Conservation (phyloP, 2,113 vertebrate species). For the Parus major region DNA sequence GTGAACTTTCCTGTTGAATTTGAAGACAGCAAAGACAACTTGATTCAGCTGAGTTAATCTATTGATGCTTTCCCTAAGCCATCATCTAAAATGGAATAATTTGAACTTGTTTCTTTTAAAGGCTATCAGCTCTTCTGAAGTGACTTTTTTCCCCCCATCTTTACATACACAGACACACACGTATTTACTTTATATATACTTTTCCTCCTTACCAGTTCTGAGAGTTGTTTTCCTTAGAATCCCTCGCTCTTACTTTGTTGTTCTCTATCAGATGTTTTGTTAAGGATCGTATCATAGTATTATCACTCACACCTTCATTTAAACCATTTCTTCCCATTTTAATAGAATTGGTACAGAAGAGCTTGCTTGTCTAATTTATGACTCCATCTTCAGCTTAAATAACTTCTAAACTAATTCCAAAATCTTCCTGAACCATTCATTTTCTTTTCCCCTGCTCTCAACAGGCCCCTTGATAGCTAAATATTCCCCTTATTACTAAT, state of each 20-base stretch:
- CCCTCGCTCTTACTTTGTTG: neutral
- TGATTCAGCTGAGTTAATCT: neutral
- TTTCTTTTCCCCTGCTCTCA: neutral
- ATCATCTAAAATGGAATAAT: neutral
- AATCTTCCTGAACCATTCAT: neutral
- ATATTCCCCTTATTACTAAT: neutral
- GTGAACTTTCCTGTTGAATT: neutral
- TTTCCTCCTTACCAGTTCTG: neutral
- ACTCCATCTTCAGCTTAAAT: neutral
- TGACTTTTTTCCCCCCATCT: fast-evolving
- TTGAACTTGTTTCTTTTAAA: neutral
- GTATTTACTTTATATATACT: neutral
- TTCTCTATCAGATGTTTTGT: neutral
- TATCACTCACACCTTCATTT: neutral
- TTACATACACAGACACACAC: too few species aligned
- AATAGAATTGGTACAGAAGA: neutral
- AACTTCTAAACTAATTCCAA: neutral
- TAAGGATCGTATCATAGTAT: neutral
- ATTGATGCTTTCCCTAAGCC: neutral
- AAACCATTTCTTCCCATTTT: neutral
- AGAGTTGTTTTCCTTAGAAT: neutral
- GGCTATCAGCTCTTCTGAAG: neutral
- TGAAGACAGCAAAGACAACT: neutral
- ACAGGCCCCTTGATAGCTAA: neutral
- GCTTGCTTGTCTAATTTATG: neutral